phyloP scores from a whole-genome alignment of 2,888 invertebrate genomes.

The Elmis aenea region DNA sequence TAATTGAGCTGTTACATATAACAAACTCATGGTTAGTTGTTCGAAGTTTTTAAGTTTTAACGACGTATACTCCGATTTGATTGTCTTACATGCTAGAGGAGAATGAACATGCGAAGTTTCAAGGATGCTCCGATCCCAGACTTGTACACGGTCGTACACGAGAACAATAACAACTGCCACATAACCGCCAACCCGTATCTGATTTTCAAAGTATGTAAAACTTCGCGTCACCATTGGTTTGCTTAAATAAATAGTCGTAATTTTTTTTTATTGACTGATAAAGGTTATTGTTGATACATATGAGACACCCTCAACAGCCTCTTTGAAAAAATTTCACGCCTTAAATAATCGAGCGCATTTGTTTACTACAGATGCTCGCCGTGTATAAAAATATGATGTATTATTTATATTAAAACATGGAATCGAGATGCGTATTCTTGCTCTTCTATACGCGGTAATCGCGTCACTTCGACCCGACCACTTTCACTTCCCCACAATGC shows the following conservation, averaged over 20 bases:
- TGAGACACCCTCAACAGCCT: too few species aligned
- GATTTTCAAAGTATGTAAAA: slow-evolving; percentile 41
- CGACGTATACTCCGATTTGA: too few species aligned
- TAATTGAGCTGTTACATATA: too few species aligned
- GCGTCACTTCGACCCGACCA: slow-evolving; percentile 46
- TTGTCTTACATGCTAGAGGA: slow-evolving; percentile 23
- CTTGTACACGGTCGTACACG: slow-evolving; percentile 31
- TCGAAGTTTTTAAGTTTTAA: too few species aligned
- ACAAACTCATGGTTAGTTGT: too few species aligned
- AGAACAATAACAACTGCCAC: slow-evolving; percentile 33
- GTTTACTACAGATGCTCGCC: too few species aligned
- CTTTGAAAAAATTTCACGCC: too few species aligned
- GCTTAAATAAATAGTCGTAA: too few species aligned
- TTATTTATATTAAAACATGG: background rate
- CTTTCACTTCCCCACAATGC: slow-evolving; percentile 51
- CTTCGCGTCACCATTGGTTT: slow-evolving; percentile 26
- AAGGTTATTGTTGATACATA: too few species aligned
- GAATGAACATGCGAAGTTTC: slow-evolving; percentile 37
- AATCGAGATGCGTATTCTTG: background rate
- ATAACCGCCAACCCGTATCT: slow-evolving; percentile 39
- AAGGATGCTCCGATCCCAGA: slow-evolving; percentile 37
- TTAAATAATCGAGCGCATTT: too few species aligned
- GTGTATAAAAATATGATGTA: slow-evolving; percentile 2
- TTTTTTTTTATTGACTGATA: too few species aligned
- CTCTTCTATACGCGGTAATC: slow-evolving; percentile 16